phyloP scores from a whole-genome alignment of 1,140 invertebrate genomes.

The Monomorium pharaonis region DNA sequence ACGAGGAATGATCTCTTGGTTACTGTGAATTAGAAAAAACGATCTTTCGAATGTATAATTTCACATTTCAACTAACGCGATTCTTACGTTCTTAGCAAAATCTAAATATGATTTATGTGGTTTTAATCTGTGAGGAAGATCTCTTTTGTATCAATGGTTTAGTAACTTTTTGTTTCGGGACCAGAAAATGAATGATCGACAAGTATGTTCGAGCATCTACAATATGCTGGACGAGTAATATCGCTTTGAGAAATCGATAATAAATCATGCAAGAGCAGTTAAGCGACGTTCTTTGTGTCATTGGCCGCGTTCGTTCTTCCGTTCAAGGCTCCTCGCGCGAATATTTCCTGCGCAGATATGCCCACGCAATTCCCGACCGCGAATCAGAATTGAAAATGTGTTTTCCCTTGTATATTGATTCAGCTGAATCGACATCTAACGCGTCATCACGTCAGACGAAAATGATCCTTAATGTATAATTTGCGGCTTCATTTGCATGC shows the following conservation, averaged over 20 bases:
- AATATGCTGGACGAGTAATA: conserved; percentile 27
- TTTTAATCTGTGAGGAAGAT: not conserved
- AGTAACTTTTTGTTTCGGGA: not conserved
- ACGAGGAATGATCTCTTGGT: not conserved
- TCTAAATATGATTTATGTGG: not conserved
- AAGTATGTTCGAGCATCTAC: conserved; percentile 23
- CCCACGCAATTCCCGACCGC: conserved; percentile 60
- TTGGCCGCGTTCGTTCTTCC: conserved; percentile 43
- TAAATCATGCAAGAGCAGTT: conserved; percentile 58
- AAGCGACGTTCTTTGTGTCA: conserved; percentile 59
- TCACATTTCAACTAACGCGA: not conserved
- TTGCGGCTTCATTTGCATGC: conserved; percentile 5
- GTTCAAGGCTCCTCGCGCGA: conserved; percentile 61
- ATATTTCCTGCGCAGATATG: conserved; percentile 65
- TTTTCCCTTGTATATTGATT: conserved; percentile 68
- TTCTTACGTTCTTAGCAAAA: not conserved
- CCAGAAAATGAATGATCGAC: conserved; percentile 26
- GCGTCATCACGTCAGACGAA: conserved; percentile 47
- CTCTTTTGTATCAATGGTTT: not conserved
- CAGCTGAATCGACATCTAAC: conserved; percentile 69
- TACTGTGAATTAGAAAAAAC: not conserved
- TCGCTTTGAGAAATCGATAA: conserved; percentile 61
- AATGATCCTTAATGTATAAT: conserved; percentile 22
- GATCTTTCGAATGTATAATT: not conserved
- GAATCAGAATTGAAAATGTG: conserved; percentile 67